Conservation (phyloP, 2,113 vertebrate species). For the Edolisoma coerulescens region DNA sequence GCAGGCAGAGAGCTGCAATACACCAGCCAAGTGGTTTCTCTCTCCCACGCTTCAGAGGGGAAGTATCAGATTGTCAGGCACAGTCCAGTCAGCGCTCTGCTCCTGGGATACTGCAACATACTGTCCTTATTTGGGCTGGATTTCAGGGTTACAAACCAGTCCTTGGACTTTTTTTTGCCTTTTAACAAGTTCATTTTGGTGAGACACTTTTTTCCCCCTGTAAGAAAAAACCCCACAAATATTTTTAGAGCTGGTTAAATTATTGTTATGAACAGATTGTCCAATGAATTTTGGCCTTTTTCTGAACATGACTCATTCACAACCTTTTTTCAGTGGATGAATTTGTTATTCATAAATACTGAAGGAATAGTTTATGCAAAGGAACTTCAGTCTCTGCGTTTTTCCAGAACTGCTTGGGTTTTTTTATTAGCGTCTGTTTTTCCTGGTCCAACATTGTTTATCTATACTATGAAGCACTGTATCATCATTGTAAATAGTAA, state of each 20-base stretch:
- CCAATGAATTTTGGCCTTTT: constrained; percentile 30
- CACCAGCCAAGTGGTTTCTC: background rate
- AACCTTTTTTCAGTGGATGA: constrained; percentile 9
- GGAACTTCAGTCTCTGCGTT: background rate
- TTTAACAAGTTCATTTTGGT: constrained; percentile 26
- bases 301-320: constrained; percentile 35
- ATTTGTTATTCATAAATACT: constrained; percentile 38
- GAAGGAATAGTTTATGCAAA: background rate
- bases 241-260: constrained; percentile 44
- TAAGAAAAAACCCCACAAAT: constrained; percentile 37
- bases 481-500: background rate
- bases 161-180: background rate
- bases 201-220: background rate
- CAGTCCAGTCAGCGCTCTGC: background rate
- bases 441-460: background rate
- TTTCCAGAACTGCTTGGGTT: background rate
- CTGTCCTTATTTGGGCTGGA: constrained; percentile 63
- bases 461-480: background rate
- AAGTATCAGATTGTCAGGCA: constrained; percentile 38
- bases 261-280: constrained; percentile 22
- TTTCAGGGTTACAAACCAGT: constrained; percentile 12
- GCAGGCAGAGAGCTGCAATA: background rate
- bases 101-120: background rate
- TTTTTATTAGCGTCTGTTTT: background rate
- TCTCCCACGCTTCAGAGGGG: constrained; percentile 32